Evolutionary conservation across 2,113 vertebrate species (phyloP).

Genomic region (Rhegmatorhina hoffmannsi): DNA sequence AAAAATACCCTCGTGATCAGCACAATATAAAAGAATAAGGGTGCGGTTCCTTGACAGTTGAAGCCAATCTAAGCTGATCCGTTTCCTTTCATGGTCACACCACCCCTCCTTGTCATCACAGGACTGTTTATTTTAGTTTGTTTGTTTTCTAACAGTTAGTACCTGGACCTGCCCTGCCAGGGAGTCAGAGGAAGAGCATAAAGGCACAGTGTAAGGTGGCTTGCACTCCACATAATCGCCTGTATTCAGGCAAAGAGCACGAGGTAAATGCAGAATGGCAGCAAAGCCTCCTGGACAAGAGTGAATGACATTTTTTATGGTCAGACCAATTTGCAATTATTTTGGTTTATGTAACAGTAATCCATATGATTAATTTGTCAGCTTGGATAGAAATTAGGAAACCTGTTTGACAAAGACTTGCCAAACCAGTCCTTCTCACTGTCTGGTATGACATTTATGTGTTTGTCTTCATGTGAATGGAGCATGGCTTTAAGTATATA

Average conservation of each 20-base stretch:
- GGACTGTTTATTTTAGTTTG: constrained; percentile 7
- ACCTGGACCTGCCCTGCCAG: not conserved
- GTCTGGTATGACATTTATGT: not conserved
- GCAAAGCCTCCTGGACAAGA: not conserved
- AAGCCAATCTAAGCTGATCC: constrained; percentile 45
- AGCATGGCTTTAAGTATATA: not conserved
- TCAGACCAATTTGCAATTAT: not conserved
- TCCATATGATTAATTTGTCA: constrained; percentile 22
- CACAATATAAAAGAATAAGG: not conserved
- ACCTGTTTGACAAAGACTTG: constrained; percentile 30
- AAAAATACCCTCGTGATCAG: not conserved
- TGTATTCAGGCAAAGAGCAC: not conserved
- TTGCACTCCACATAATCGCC: accelerated
- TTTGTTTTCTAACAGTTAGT: not conserved
- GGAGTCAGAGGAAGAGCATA: not conserved
- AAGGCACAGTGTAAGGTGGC: not conserved
- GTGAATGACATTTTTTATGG: not conserved
- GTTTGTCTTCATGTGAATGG: not conserved
- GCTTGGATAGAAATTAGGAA: constrained; percentile 12
- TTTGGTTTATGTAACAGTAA: not conserved
- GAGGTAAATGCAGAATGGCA: not conserved
- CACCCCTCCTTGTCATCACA: not conserved
- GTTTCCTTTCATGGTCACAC: not conserved
- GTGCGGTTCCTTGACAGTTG: not conserved
- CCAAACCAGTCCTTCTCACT: constrained; percentile 42